These are phyloP conservation scores for Phthorimaea operculella DNA, from an alignment of 1,140 invertebrate genomes.

Conservation along the genomic window DNA sequence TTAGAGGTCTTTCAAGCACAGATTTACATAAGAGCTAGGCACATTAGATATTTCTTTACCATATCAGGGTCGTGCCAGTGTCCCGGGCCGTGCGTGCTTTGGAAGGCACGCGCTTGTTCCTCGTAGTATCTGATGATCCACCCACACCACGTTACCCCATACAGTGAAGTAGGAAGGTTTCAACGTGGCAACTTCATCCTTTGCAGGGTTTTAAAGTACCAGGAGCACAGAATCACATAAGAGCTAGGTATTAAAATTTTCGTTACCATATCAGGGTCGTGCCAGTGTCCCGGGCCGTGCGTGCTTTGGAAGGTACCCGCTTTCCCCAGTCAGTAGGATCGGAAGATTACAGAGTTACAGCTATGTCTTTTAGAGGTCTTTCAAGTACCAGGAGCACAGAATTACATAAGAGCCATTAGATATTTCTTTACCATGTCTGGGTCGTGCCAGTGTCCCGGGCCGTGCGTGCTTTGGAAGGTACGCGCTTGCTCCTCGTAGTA, in stretches of 20 bases:
- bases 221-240: too few species aligned
- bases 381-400: too few species aligned
- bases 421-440: constrained; percentile 82
- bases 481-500: constrained; percentile 81
- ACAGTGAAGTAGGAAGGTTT: too few species aligned
- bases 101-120: constrained; percentile 75
- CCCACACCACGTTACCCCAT: constrained; percentile 77
- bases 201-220: too few species aligned
- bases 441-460: constrained; percentile 93
- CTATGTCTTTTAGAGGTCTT: too few species aligned
- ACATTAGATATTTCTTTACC: constrained; percentile 66
- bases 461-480: constrained; percentile 74
- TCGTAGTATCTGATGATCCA: constrained; percentile 83
- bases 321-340: too few species aligned
- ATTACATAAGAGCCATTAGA: not conserved
- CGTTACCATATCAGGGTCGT: constrained; percentile 91
- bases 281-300: constrained; percentile 89
- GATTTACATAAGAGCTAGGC: too few species aligned
- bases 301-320: constrained; percentile 75
- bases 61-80: constrained; percentile 95
- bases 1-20: too few species aligned
- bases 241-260: not conserved
- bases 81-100: constrained; percentile 81
- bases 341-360: too few species aligned
- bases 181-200: too few species aligned